Conservation (phyloP, 2,113 vertebrate genomes). For the Xiphias gladius region DNA sequence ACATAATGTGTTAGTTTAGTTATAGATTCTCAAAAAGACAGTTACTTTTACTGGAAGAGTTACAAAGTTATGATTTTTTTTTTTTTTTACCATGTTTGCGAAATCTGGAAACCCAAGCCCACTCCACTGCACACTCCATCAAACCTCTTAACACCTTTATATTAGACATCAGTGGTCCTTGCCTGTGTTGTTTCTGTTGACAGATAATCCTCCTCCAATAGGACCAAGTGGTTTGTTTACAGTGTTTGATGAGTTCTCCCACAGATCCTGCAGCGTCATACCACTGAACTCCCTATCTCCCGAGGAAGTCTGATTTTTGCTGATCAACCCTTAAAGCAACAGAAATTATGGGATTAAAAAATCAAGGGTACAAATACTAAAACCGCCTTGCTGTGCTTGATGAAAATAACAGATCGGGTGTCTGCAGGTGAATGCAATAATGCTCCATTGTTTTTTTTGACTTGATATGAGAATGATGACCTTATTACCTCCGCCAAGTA, state of each 20-base stretch:
- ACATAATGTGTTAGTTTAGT: background rate
- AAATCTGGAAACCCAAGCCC: background rate
- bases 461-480: background rate
- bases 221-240: conserved; percentile 81
- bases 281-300: conserved; percentile 83
- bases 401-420: background rate
- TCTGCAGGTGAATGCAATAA: background rate
- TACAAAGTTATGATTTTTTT: background rate
- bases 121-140: background rate
- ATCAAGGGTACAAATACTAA: background rate
- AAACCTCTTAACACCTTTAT: conserved; percentile 21
- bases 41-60: background rate
- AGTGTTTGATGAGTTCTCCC: conserved; percentile 86
- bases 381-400: background rate
- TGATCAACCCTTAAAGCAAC: conserved; percentile 89
- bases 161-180: conserved; percentile 24
- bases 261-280: conserved; percentile 82
- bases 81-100: background rate
- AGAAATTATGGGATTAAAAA: conserved; percentile 1
- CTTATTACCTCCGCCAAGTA: too few relatives aligned
- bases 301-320: conserved; percentile 86
- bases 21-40: background rate
- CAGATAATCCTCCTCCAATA: conserved; percentile 84
- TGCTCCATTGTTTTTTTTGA: too few relatives aligned
- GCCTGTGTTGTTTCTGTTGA: conserved; percentile 85